Evolutionary conservation across 2,888 invertebrate species (phyloP).

Genomic region (Azorinus chamasolen): DNA sequence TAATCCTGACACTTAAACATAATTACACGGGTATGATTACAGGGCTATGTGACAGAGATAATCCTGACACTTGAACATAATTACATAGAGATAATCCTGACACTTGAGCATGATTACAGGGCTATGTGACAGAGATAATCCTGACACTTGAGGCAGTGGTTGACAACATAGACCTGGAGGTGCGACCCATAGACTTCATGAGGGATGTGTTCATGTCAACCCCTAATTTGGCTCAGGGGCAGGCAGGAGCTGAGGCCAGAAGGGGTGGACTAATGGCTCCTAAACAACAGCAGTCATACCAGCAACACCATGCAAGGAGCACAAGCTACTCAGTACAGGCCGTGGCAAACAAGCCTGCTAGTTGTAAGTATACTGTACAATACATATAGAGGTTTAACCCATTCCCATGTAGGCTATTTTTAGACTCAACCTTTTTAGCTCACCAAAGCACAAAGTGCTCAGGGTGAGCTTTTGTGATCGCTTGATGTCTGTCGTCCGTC

Average conservation of each 20-base stretch:
- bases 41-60: too few relatives aligned
- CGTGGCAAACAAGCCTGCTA: slow-evolving; percentile 91
- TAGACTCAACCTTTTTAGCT: too few relatives aligned
- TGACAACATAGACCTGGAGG: slow-evolving; percentile 92
- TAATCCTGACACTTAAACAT: too few relatives aligned
- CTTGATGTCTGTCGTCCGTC: too few relatives aligned
- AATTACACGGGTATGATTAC: too few relatives aligned
- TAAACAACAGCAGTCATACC: slow-evolving; percentile 83
- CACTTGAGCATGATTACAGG: slow-evolving; percentile 88
- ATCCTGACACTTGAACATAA: too few relatives aligned
- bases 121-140: slow-evolving; percentile 98
- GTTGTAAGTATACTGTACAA: slow-evolving; percentile 74
- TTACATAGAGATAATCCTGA: too few relatives aligned
- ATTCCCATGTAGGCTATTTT: too few relatives aligned
- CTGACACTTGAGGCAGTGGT: slow-evolving; percentile 98
- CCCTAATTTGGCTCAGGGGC: slow-evolving; percentile 90
- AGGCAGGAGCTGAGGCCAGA: slow-evolving; percentile 68
- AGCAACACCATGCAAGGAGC: slow-evolving; percentile 93
- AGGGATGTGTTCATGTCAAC: slow-evolving; percentile 98
- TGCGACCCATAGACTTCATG: slow-evolving; percentile 93
- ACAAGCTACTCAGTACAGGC: slow-evolving; percentile 93
- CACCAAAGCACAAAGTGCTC: too few relatives aligned
- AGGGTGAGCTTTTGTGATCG: too few relatives aligned
- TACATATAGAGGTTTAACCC: too few relatives aligned
- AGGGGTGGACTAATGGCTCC: slow-evolving; percentile 82